Conservation (phyloP, 2,113 vertebrate genomes). For the Hemiprocne comata region DNA sequence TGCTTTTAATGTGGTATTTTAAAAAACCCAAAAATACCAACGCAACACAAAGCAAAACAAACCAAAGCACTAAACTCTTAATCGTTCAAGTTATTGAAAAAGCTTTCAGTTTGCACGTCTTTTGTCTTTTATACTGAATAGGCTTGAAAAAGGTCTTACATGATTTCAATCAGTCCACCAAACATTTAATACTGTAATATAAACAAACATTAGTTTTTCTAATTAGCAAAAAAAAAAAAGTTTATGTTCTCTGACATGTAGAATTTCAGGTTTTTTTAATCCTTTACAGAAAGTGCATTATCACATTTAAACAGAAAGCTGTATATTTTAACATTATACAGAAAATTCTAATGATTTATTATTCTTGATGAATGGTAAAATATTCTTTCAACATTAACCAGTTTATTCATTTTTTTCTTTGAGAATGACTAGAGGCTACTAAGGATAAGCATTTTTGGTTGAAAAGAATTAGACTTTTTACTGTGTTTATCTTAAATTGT, state of each 20-base stretch:
- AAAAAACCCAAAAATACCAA: not conserved
- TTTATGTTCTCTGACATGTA: constrained; percentile 12
- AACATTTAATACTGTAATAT: not conserved
- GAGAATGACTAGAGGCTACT: constrained; percentile 1
- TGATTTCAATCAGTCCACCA: not conserved
- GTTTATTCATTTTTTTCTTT: constrained; percentile 37
- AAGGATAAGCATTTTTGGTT: not conserved
- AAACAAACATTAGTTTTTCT: not conserved
- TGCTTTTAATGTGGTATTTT: not conserved
- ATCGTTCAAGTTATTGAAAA: not conserved
- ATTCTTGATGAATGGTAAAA: constrained; percentile 31
- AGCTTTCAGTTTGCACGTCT: not conserved
- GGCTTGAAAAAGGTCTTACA: not conserved
- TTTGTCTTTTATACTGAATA: not conserved
- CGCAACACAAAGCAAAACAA: fast-evolving
- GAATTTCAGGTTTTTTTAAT: constrained; percentile 21
- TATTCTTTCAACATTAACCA: constrained; percentile 4
- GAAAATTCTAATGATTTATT: constrained; percentile 12
- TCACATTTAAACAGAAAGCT: constrained; percentile 36
- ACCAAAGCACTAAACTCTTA: not conserved
- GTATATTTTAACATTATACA: not conserved
- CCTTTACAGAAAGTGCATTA: not conserved
- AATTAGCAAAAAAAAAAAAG: not conserved
- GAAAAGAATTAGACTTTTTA: not conserved
- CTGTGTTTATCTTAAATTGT: not conserved